These are phyloP conservation scores for Phymatocera aterrima DNA, from an alignment of 2,888 invertebrate species.

Conservation along the genomic window DNA sequence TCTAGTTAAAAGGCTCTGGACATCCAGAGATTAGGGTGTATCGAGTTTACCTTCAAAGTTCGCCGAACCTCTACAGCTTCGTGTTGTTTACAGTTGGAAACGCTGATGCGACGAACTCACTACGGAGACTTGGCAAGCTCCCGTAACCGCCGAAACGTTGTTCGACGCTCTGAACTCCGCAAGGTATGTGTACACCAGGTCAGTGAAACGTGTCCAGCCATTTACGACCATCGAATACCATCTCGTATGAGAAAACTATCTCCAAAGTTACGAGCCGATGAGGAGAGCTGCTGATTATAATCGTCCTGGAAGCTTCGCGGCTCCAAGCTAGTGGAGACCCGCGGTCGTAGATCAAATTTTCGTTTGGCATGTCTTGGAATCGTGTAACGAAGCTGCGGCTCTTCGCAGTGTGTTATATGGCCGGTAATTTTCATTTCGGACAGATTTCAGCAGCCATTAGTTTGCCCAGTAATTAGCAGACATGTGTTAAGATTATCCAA, in stretches of 20 bases:
- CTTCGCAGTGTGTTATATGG: not conserved
- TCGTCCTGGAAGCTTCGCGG: not conserved
- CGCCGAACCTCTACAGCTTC: not conserved
- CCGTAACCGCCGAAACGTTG: slow-evolving; percentile 62
- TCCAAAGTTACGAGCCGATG: not conserved
- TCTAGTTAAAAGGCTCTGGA: not conserved
- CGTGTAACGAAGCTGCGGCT: not conserved
- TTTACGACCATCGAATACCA: not conserved
- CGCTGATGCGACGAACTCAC: slow-evolving; percentile 64
- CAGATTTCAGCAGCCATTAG: not conserved
- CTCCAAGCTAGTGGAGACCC: too few species aligned
- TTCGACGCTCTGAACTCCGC: slow-evolving; percentile 47
- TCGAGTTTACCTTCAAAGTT: slow-evolving; percentile 1
- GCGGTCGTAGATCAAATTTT: too few species aligned
- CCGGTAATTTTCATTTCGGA: not conserved
- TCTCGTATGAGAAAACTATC: not conserved
- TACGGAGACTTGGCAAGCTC: slow-evolving; percentile 66
- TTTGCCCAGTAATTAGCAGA: slow-evolving; percentile 36
- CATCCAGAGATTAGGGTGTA: not conserved
- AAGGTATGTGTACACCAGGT: slow-evolving; percentile 5
- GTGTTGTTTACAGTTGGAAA: slow-evolving; percentile 63
- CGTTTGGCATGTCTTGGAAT: not conserved
- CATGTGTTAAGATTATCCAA: slow-evolving; percentile 27
- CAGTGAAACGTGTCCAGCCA: not conserved
- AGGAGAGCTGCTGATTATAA: not conserved